Base-by-base conservation (phyloP, 2,113 vertebrate species). In the Anguilla japonica region DNA sequence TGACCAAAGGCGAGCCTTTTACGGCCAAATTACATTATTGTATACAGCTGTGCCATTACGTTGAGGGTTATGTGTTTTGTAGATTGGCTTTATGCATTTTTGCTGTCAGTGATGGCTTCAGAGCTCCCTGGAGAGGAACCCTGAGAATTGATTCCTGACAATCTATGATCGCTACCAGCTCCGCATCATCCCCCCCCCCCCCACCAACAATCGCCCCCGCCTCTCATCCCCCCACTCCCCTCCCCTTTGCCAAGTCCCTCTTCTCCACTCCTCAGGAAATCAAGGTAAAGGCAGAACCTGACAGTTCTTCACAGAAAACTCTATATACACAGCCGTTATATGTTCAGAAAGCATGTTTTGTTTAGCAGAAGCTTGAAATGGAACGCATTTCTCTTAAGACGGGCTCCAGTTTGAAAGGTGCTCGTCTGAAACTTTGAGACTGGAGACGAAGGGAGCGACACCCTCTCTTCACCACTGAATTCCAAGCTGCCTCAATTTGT, bases 91-190 rank as follows among this genome's bases (percentile, higher is more conserved):
- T 94, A 95, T 95, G 94, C 92, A 94, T 94, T 93, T 91, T 86
- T 81, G 91, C 71, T 89, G 79, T 60, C 89, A 88, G 92, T 93
- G 93, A 94, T 92, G 93, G 92, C 89, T 87, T 90, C 86, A 91
- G 92, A 90, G 85, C 90, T 94, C 92, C 93, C 93, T 22, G 9
- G 93, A 93, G 93, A 93, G 90, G 86, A 79, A 92, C 90, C 91
- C 91, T 87, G 87, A 91, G 93, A 95, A 96, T 94, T 94, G 95
- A 95, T 95, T 95, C 93, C 92, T 94, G 94, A 95, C 94, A 92
- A 95, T 94, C 91, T 90, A 88, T 87, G 91, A 94, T 93, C 50
- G 13, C 50, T 53, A 53, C 50, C 13, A 14, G 13, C 34, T 34
- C 34, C 34, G 34, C 43, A 8, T 46, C 43, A 46, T 46, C 93